phyloP scores from a whole-genome alignment of 2,797 vertebrate genomes.

The Gymnopithys bicolor region DNA sequence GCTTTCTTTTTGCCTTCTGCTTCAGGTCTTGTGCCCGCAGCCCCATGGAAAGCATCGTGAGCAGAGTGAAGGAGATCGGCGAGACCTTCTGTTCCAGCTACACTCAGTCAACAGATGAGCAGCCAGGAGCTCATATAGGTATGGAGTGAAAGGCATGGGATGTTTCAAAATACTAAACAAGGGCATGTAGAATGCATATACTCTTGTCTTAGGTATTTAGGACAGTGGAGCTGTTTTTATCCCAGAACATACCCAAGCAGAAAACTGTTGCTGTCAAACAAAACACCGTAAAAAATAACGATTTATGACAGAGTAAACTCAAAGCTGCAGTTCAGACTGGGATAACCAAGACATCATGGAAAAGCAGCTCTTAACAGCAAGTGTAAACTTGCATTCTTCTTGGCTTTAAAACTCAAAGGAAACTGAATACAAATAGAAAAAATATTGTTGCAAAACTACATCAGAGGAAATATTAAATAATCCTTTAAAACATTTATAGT shows the following conservation, averaged over 20 bases:
- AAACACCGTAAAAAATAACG: not conserved
- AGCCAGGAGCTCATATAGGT: slow-evolving; percentile 93
- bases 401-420: not conserved
- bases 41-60: slow-evolving; percentile 83
- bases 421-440: not conserved
- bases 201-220: not conserved
- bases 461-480: not conserved
- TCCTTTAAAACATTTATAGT: not conserved
- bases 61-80: slow-evolving; percentile 86
- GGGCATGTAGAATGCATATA: not conserved
- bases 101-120: slow-evolving; percentile 86
- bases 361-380: not conserved
- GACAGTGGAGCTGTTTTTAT: not conserved
- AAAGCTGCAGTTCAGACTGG: not conserved
- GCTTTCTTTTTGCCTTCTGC: not conserved
- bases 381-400: not conserved
- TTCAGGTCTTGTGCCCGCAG: slow-evolving; percentile 88
- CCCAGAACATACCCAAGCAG: not conserved
- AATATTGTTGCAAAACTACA: not conserved
- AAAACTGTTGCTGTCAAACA: not conserved
- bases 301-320: not conserved
- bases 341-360: not conserved
- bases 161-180: not conserved
- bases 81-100: slow-evolving; percentile 90
- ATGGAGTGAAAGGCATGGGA: not conserved